Evolutionary conservation across 1,140 invertebrate genomes (phyloP).

Genomic region (Zaprionus camerounensis): DNA sequence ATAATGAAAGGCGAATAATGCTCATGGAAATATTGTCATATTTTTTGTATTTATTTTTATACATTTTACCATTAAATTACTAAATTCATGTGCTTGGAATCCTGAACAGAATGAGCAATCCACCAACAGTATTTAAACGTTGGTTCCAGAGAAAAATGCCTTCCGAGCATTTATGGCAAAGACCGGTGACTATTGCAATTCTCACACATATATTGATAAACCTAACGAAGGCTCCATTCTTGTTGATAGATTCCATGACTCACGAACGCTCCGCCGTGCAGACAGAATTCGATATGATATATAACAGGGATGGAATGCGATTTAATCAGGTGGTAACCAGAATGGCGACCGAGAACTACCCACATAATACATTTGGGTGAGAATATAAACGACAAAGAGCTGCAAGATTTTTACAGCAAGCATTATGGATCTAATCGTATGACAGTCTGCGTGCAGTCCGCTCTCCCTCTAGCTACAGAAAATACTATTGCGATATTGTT

Average conservation of each 20-base stretch:
- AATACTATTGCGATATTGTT: conserved; percentile 87
- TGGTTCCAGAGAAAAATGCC: no score
- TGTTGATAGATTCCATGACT: conserved; percentile 93
- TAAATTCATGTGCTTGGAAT: no score
- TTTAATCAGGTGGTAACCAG: conserved; percentile 89
- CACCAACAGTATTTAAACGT: no score
- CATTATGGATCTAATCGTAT: conserved; percentile 96
- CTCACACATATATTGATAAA: conserved; percentile 94
- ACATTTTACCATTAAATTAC: no score
- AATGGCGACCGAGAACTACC: conserved; percentile 88
- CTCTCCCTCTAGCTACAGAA: conserved; percentile 90
- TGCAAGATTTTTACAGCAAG: conserved; percentile 91
- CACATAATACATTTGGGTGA: conserved; percentile 92
- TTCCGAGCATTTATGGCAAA: no score
- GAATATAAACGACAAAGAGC: conserved; percentile 86
- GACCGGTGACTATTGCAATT: no score
- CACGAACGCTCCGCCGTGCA: conserved; percentile 95
- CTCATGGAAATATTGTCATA: no score
- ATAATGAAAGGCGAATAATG: no score
- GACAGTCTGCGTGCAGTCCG: conserved; percentile 92
- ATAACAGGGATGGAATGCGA: conserved; percentile 63
- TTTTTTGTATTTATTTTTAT: no score
- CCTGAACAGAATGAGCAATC: no score
- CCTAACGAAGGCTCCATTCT: conserved; percentile 94
- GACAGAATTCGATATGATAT: conserved; percentile 86